These are phyloP conservation scores for Sebastolobus alascanus DNA, from an alignment of 2,797 vertebrate species.

Conservation along the genomic window DNA sequence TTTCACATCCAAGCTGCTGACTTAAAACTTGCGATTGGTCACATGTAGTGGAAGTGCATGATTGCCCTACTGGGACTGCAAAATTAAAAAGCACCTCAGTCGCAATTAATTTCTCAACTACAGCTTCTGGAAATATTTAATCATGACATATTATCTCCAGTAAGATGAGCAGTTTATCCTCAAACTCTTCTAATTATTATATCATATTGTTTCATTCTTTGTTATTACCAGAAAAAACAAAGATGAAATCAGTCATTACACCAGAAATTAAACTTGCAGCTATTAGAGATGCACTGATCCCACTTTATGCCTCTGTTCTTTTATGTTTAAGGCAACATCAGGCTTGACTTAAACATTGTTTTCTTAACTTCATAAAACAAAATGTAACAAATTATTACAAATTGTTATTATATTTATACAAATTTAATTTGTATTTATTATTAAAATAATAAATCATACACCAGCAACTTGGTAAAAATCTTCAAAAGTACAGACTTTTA, in stretches of 20 bases:
- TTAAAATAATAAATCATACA: too few relatives aligned
- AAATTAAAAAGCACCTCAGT: not conserved
- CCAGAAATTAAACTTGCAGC: not conserved
- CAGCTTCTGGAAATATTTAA: not conserved
- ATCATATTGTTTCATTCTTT: not conserved
- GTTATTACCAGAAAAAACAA: not conserved
- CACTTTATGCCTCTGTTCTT: too few relatives aligned
- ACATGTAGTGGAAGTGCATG: not conserved
- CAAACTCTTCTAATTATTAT: not conserved
- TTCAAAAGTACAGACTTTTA: too few relatives aligned
- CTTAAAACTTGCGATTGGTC: not conserved
- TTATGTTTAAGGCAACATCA: too few relatives aligned
- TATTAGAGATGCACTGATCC: not conserved
- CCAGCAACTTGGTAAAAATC: too few relatives aligned
- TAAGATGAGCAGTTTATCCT: slow-evolving; percentile 16
- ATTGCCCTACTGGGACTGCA: not conserved
- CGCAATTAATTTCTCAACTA: not conserved
- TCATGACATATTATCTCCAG: not conserved
- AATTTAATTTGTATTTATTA: too few relatives aligned
- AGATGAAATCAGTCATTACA: not conserved
- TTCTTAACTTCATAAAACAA: too few relatives aligned
- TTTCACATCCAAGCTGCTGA: not conserved
- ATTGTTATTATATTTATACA: too few relatives aligned
- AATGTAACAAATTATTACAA: too few relatives aligned
- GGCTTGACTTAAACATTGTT: too few relatives aligned